Evolutionary conservation across 2,888 invertebrate genomes (phyloP), one percentile per base, ranked within the genome.

Genomic region (Leptopilina drosophilae): DNA sequence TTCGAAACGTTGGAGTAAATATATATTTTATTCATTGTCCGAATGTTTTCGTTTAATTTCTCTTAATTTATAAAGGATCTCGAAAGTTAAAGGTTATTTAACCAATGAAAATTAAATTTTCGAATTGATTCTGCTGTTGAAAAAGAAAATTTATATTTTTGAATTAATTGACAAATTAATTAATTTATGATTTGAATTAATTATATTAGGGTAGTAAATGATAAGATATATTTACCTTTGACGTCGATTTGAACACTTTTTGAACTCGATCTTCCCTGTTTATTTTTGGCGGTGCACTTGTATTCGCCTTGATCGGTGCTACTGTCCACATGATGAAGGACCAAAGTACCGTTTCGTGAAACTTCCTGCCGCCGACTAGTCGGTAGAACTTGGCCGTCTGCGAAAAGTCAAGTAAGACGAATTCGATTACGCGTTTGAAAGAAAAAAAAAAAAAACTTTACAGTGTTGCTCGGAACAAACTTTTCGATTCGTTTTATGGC

Each of bases 281-380:
- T 94, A 92, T 97, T 97, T 83, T 95, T 95, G 0, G 98, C 98
- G 87, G 96, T 96, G 91, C 98, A 98, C 73, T 96, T 97, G 92
- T 98, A 98, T 12, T 96, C 96, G 77, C 98, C 98, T 11, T 96
- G 96, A 91, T 98, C 98, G 88, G 96, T 96, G 73, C 94, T 94
- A 77, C 96, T 94, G 91, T 97, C 97, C 75, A 98, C 96, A 89
- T 96, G 96, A 89, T 96, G 96, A 80, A 98, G 96, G 79, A 96
- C 95, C 84, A 98, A 93, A 11, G 97, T 97, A 59, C 98, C 98
- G 90, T 98, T 97, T 46, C 95, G 94, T 87, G 96, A 97, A 84
- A 97, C 96, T 85, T 96, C 95, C 92, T 98, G 98, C 78, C 97
- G 94, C 85, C 97, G 94, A 92, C 97, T 98, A 82, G 97, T 94